Evolutionary conservation across 1,140 invertebrate genomes (phyloP).

Genomic region (Drosophila prosaltans): DNA sequence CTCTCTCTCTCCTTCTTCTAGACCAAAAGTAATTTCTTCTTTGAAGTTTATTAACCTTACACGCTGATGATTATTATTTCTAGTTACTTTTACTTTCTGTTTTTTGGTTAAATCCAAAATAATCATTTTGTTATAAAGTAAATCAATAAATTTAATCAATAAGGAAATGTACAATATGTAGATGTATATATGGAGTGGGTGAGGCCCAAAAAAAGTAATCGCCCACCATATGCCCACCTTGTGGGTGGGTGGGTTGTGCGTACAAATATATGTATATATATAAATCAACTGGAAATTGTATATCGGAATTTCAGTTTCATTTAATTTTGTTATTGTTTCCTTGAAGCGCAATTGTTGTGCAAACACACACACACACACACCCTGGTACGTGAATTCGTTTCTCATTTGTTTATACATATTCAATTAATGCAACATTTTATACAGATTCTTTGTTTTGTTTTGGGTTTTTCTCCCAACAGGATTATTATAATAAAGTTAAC

Average conservation of each 20-base stretch:
- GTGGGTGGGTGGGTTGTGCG: conserved; percentile 4
- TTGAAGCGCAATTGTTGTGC: conserved; percentile 18
- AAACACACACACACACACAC: conserved; percentile 21
- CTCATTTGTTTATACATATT: not conserved
- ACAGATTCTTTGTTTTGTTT: not conserved
- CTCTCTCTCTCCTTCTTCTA: not conserved
- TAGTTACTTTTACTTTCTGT: conserved; percentile 26
- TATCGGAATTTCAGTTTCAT: conserved; percentile 14
- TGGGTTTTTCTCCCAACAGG: not conserved
- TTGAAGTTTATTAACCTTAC: not conserved
- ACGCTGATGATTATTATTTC: not conserved
- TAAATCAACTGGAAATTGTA: conserved; percentile 33
- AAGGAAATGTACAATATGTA: conserved; percentile 7
- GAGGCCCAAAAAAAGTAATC: not conserved
- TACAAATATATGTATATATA: not conserved
- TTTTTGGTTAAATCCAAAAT: not conserved
- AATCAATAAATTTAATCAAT: conserved; percentile 21
- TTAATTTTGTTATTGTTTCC: conserved; percentile 29
- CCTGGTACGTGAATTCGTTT: too few relatives aligned
- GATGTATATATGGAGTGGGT: not conserved
- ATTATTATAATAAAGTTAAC: not conserved
- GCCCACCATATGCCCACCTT: not conserved
- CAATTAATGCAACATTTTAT: not conserved
- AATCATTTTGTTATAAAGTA: not conserved
- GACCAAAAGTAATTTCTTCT: not conserved